Evolutionary conservation across 2,797 vertebrate genomes (phyloP).

Genomic region (Merluccius polli): DNA sequence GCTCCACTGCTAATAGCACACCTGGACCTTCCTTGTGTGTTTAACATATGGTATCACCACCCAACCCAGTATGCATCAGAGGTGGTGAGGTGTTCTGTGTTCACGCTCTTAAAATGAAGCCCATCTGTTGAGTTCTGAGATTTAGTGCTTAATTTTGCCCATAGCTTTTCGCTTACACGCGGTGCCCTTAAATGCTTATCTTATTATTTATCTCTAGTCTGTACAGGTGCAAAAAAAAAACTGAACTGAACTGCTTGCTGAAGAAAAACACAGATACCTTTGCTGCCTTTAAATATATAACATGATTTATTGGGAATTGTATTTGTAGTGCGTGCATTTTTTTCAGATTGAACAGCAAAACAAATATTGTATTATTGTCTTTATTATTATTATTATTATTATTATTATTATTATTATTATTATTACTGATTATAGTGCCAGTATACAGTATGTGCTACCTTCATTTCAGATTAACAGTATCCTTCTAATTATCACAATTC

Average conservation of each 20-base stretch:
- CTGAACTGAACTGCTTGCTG: background rate
- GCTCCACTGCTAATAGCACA: background rate
- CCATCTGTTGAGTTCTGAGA: constrained; percentile 5
- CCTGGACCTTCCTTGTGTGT: background rate
- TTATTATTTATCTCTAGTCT: background rate
- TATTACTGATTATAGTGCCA: background rate
- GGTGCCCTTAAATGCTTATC: background rate
- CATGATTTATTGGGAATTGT: background rate
- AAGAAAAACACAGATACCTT: background rate
- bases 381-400: background rate
- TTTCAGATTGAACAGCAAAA: background rate
- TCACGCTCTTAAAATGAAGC: background rate
- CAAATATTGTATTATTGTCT: background rate
- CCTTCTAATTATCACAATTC: constrained; percentile 49
- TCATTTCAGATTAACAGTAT: constrained; percentile 40
- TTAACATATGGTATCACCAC: background rate
- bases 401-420: background rate
- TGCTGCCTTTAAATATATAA: background rate
- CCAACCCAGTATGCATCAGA: background rate
- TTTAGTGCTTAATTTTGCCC: background rate
- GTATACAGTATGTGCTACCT: background rate
- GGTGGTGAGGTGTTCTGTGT: constrained; percentile 10
- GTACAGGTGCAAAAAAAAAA: background rate
- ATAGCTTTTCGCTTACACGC: background rate
- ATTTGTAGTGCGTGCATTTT: background rate